Evolutionary conservation across 2,797 vertebrate species (phyloP).

Genomic region (Clarias pachynema): DNA sequence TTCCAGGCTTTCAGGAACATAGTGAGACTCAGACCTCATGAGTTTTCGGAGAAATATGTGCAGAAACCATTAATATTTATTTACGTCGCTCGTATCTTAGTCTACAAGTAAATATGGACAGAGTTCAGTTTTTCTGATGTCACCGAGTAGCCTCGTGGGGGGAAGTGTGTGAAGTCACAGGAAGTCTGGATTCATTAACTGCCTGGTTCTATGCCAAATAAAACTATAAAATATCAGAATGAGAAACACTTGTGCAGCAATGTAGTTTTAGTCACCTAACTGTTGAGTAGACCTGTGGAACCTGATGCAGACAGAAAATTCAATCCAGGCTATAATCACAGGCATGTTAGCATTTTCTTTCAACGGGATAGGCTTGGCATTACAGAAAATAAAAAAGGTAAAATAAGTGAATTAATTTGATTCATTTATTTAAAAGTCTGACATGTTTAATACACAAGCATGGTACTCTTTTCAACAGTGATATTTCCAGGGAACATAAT

Average conservation of each 20-base stretch:
- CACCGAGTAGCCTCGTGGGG: neutral
- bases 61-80: neutral
- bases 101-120: neutral
- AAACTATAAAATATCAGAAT: neutral
- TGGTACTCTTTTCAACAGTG: neutral
- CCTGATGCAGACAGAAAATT: neutral
- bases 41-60: neutral
- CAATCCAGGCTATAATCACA: neutral
- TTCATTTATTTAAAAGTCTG: neutral
- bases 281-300: neutral
- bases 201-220: neutral
- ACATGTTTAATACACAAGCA: neutral
- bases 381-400: neutral
- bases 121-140: neutral
- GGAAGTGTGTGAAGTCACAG: neutral
- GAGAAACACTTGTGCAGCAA: neutral
- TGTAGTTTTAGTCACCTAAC: neutral
- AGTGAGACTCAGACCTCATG: neutral
- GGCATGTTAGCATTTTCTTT: neutral
- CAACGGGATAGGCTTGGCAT: neutral
- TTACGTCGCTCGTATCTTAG: neutral
- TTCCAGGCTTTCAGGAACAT: neutral
- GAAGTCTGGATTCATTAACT: slow-evolving; percentile 19
- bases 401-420: neutral
- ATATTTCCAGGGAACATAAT: slow-evolving; percentile 2